Evolutionary conservation across 2,113 vertebrate species (phyloP), one percentile per base, ranked within the genome.

Genomic region (Perca fluviatilis): DNA sequence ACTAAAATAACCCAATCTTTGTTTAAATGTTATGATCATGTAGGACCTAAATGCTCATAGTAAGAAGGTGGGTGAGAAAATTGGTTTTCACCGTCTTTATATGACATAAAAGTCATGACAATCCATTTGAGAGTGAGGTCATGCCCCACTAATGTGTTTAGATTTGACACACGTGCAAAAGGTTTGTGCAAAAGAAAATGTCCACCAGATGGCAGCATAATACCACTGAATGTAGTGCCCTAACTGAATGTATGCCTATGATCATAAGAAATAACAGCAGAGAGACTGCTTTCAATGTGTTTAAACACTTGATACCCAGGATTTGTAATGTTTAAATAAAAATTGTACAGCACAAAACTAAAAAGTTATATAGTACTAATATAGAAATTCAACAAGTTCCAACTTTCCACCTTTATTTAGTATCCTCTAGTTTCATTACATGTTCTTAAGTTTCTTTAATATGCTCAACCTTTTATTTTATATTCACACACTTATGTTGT

Each of bases 131-230:
- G 18, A 19, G 30, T 30, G 60, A 15, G 16, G 36, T 18, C 30
- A 36, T 21, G n/a, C 4, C 6, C 13, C n/a, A 66, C 36, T 16
- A 2, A 12, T 43, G 5, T 43, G 33, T 65, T 23, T 65, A 33
- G 30, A 33, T 33, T 33, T 33, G 33, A 5, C 33, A 33, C 33
- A 33, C 6, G 33, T 30, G 23, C 1, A 9, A 49, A 27, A 3
- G 11, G 7, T 40, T 19, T 43, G 9, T 53, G 19, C 13, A 57
- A 46, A 46, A 5, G 2, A 5, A 57, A 5, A 0, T 21, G 0
- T 30, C 88, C 85, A 82, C 82, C 43, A 80, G 88, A 77, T 87
- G 82, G 85, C 79, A 6, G 0, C 36, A 74, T 4, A 2, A 82
- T 1, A 83, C 73, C 60, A 66, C 74, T 12, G 16, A 62, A 67